Conservation (phyloP, 1,140 invertebrate genomes). For the Trichonephila inaurata region DNA sequence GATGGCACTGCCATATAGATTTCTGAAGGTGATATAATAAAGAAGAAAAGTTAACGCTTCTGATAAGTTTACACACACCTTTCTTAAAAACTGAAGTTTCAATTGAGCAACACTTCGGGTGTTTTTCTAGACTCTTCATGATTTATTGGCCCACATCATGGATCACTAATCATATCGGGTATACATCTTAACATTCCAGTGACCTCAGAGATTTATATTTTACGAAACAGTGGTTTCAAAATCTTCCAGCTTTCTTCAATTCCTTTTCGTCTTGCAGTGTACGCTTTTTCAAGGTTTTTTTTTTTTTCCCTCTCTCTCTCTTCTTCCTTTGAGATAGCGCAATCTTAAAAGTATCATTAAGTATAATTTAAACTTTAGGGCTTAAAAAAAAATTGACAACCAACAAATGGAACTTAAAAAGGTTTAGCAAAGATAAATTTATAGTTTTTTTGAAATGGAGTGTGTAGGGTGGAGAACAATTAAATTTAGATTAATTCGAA, state of each 20-base stretch:
- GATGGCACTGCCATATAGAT: constrained; percentile 4
- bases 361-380: too few species aligned
- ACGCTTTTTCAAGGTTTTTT: too few species aligned
- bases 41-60: background rate
- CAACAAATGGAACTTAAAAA: too few species aligned
- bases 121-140: background rate
- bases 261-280: background rate
- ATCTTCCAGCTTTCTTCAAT: background rate
- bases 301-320: too few species aligned
- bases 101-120: background rate
- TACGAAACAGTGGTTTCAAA: constrained; percentile 10
- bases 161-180: constrained; percentile 25
- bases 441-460: too few species aligned
- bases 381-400: too few species aligned
- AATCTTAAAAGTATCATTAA: background rate
- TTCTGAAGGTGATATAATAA: background rate
- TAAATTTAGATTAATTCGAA: too few species aligned
- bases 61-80: background rate
- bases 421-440: too few species aligned
- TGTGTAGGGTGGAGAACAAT: too few species aligned
- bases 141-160: background rate
- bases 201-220: constrained; percentile 12
- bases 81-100: constrained; percentile 18
- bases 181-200: background rate
- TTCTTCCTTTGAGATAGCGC: background rate